Evolutionary conservation across 1,140 invertebrate species (phyloP).

Genomic region (Arctopsyche grandis): DNA sequence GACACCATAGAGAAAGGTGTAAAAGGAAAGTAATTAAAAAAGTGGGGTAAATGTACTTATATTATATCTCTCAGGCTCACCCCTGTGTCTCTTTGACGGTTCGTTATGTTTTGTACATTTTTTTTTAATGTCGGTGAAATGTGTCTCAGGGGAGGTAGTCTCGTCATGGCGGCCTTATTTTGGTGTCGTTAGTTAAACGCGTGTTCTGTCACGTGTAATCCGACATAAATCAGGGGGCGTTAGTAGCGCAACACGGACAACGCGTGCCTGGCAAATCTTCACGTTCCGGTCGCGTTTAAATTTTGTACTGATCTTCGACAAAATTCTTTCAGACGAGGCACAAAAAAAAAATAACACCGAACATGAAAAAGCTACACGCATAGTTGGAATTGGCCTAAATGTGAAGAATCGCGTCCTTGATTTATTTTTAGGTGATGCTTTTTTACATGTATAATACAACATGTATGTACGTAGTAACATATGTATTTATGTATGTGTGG

Average conservation of each 20-base stretch:
- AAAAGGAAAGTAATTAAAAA: no score
- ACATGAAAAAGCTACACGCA: neutral
- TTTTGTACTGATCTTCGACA: neutral
- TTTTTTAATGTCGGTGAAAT: conserved; percentile 1
- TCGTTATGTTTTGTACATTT: neutral
- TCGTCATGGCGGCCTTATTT: conserved; percentile 48
- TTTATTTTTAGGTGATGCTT: no score
- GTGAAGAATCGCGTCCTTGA: no score
- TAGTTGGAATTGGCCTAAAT: no score
- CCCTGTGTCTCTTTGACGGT: no score
- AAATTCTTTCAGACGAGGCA: neutral
- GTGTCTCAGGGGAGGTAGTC: neutral
- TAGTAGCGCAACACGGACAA: conserved; percentile 38
- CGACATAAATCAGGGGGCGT: conserved; percentile 53
- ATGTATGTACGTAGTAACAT: no score
- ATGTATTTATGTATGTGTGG: no score
- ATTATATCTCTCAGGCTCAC: no score
- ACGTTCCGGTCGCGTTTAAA: conserved; percentile 10
- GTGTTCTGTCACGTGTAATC: conserved; percentile 53
- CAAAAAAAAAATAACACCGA: neutral
- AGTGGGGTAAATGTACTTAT: no score
- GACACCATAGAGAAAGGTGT: no score
- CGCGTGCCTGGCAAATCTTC: conserved; percentile 21
- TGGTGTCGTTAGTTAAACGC: conserved; percentile 51
- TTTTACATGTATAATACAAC: no score